Conservation (phyloP, 2,797 vertebrate genomes). For the Sebastes elongatus region DNA sequence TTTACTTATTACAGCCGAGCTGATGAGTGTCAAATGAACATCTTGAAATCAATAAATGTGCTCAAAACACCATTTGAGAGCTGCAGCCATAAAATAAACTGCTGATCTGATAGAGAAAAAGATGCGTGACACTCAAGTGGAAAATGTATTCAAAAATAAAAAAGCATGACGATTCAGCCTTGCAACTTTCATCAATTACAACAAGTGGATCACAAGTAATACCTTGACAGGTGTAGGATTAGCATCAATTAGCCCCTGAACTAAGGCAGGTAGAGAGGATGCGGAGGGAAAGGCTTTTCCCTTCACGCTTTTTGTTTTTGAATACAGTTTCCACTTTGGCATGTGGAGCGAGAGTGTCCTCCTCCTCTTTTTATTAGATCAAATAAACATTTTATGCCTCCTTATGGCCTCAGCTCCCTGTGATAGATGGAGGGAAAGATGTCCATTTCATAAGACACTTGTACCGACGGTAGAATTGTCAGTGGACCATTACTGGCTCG, state of each 20-base stretch:
- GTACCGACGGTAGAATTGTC: constrained; percentile 14
- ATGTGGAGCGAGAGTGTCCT: neutral
- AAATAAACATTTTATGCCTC: constrained; percentile 27
- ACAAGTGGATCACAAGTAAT: constrained; percentile 13
- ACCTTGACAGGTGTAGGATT: constrained; percentile 9
- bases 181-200: constrained; percentile 12
- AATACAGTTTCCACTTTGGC: neutral
- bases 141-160: neutral
- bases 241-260: constrained; percentile 19
- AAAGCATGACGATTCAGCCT: neutral
- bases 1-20: constrained; percentile 1
- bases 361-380: constrained; percentile 13
- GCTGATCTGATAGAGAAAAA: neutral
- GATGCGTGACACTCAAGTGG: neutral
- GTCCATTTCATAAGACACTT: constrained; percentile 20
- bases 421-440: constrained; percentile 8
- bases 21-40: constrained; percentile 6
- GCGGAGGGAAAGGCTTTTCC: neutral
- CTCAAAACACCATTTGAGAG: constrained; percentile 9
- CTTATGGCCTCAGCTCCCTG: constrained; percentile 4
- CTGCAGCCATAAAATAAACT: neutral
- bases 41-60: constrained; percentile 23
- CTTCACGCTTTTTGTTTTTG: neutral
- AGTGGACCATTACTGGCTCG: constrained; percentile 1
- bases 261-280: neutral